These are phyloP conservation scores for Myiozetetes cayanensis DNA, from an alignment of 2,113 vertebrate genomes.

Conservation along the genomic window DNA sequence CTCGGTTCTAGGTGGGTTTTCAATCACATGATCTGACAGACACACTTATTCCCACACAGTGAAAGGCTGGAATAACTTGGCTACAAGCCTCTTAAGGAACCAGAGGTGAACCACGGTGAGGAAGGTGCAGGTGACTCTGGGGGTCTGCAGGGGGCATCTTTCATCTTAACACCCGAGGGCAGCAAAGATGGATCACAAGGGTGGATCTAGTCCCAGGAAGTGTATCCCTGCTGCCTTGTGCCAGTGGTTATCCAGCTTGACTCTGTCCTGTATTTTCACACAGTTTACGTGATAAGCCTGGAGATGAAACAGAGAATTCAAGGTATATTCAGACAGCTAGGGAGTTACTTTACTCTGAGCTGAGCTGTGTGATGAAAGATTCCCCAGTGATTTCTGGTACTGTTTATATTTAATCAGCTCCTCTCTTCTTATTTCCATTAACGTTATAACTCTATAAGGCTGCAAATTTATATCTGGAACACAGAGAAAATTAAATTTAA, in stretches of 20 bases:
- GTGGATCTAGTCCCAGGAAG: background rate
- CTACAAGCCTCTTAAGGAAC: background rate
- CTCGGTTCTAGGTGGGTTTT: background rate
- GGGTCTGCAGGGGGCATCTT: background rate
- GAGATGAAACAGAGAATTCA: background rate
- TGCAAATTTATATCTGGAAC: conserved; percentile 12
- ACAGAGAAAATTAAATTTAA: background rate
- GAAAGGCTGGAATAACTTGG: background rate
- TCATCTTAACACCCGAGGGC: background rate
- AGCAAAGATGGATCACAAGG: background rate
- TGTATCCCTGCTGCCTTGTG: background rate
- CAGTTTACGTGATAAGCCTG: background rate
- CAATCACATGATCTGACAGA: rapidly evolving
- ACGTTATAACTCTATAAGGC: background rate
- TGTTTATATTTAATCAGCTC: conserved; percentile 21
- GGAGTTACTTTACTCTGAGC: background rate
- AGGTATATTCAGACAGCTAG: background rate
- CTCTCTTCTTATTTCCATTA: background rate
- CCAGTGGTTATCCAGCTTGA: background rate
- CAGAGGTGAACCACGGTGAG: background rate
- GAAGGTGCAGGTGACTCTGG: background rate
- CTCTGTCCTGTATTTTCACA: background rate
- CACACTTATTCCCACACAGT: no score
- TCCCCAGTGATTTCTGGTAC: background rate
- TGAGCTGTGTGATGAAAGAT: background rate